Base-by-base conservation (phyloP, 2,797 vertebrate genomes). In the Synanceia verrucosa region DNA sequence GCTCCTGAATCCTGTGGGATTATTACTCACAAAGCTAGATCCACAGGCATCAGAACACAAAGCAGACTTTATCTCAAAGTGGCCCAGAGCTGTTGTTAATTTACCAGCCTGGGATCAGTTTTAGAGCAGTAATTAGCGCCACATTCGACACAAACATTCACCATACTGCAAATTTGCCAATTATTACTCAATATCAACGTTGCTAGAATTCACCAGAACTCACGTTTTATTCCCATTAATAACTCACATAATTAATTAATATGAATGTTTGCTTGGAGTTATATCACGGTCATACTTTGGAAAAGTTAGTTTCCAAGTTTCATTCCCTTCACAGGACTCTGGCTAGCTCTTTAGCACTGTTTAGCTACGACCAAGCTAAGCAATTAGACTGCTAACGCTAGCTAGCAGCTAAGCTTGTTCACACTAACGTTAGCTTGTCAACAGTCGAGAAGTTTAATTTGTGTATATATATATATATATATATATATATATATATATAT, bases 41-140 rank as follows among this genome's bases (percentile, higher is more conserved):
- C 60, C 72, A 36, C 78, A 81, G 60, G 70, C 33, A 47, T 59
- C 41, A 1, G 33, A 58, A 71, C 64, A 84, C 66, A 82, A 83
- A 83, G 71, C 29, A 0, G 9, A 71, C 75, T 81, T 68, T 71
- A 63, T 70, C 50, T 60, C 37, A 23, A 29, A 58, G 4, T 23
- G 44, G 18, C 51, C 65, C 58, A 6, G 2, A 21, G 33, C 29
- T 44, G 29, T 23, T 68, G 48, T 60, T 28, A 13, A 60, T 56
- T 29, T 13, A 50, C 5, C 9, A 3, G 11, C 18, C 21, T 52
- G 23, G 16, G 9, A 9, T 1, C 41, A 6, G n/a, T 53, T 23
- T 31, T 4, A 36, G 0, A 65, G 24, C 19, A 39, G 24, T 18
- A 57, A 23, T 3, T 16, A 23, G 18, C 2, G 14, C 4, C 24